Percentiles rank a stretch among this genome's conserved stretches.
Conservation (phyloP, 2,113 vertebrate species). For the Chaetura pelagica region DNA sequence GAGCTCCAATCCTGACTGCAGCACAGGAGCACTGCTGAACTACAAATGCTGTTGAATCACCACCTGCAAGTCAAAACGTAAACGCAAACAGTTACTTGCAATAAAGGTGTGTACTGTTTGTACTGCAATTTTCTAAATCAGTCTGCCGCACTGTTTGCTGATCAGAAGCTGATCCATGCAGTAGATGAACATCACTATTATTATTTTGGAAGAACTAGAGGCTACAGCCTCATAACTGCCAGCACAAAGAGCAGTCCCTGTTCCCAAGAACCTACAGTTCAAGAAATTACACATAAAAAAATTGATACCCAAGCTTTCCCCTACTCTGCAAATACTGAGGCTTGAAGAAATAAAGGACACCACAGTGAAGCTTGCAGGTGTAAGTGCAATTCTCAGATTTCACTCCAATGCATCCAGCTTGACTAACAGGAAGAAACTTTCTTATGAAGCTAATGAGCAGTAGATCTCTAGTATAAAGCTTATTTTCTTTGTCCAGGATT, state of each 20-base stretch:
- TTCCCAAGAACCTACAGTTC: neutral
- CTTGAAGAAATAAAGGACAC: neutral
- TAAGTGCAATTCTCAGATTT: neutral
- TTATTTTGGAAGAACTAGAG: neutral
- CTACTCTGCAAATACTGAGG: neutral
- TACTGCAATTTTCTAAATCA: neutral
- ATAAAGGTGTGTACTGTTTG: constrained; percentile 39
- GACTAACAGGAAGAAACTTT: neutral
- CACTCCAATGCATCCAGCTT: neutral
- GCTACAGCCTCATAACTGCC: neutral
- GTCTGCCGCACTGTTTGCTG: neutral
- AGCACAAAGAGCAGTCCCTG: neutral
- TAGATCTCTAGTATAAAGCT: neutral
- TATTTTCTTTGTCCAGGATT: neutral
- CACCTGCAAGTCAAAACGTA: constrained; percentile 6
- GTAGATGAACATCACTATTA: neutral
- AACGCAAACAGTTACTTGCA: constrained; percentile 22
- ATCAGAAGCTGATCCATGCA: neutral
- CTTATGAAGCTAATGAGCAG: neutral
- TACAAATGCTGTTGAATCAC: constrained; percentile 6
- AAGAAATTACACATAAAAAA: neutral
- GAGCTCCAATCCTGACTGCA: neutral
- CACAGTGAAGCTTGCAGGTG: neutral
- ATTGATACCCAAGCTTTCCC: neutral
- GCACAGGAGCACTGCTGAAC: neutral